Evolutionary conservation across 2,888 invertebrate species (phyloP).

Genomic region (Prenolepis imparis): DNA sequence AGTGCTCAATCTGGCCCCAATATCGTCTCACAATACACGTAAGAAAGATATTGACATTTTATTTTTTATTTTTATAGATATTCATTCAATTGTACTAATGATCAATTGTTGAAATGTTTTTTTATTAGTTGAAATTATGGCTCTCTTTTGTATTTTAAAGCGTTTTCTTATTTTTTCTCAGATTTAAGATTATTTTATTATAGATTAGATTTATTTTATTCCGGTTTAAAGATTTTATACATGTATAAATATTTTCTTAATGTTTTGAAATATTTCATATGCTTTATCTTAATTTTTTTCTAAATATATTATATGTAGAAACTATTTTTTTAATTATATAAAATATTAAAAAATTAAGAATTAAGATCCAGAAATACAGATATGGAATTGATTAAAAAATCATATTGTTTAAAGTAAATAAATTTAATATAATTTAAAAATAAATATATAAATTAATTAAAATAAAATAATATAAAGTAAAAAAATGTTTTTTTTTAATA

Average conservation of each 20-base stretch:
- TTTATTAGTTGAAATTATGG: neutral
- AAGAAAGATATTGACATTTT: conserved; percentile 57
- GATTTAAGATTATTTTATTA: no score
- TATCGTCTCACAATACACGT: conserved; percentile 83
- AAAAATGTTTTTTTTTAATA: neutral
- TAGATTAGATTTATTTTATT: neutral
- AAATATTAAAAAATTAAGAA: no score
- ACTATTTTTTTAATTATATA: neutral
- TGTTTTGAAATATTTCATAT: neutral
- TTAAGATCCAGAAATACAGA: no score
- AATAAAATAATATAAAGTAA: neutral
- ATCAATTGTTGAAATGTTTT: neutral
- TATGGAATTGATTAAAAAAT: neutral
- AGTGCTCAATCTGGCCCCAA: conserved; percentile 92
- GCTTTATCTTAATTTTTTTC: neutral
- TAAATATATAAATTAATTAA: neutral
- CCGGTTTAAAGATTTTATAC: neutral
- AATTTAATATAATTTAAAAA: neutral
- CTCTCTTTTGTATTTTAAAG: neutral
- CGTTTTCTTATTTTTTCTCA: neutral
- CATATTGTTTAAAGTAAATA: neutral
- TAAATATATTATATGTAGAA: neutral
- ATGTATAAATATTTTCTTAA: neutral
- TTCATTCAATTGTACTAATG: neutral
- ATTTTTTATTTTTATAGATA: conserved; percentile 3